These are phyloP conservation scores for Nomada fabriciana DNA, from an alignment of 2,888 invertebrate species.

Conservation along the genomic window DNA sequence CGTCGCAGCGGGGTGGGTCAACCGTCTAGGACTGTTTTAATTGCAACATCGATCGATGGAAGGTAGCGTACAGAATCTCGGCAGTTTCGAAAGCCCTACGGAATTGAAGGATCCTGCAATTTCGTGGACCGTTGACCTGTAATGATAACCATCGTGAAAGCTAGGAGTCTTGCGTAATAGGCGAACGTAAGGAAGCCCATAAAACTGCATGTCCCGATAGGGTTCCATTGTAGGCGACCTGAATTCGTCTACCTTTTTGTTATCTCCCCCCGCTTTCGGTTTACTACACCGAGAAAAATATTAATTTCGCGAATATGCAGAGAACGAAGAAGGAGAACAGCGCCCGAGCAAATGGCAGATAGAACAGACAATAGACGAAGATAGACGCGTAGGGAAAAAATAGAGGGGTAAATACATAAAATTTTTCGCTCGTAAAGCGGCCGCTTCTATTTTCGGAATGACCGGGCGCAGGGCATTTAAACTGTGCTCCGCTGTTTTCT, in stretches of 20 bases:
- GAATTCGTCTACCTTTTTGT: conserved; percentile 31
- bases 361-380: neutral
- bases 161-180: conserved; percentile 62
- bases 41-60: conserved; percentile 29
- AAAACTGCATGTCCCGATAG: conserved; percentile 59
- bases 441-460: conserved; percentile 34
- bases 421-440: conserved; percentile 27
- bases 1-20: no score
- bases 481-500: conserved; percentile 5
- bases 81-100: conserved; percentile 58
- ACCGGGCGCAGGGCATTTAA: conserved; percentile 22
- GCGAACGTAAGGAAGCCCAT: conserved; percentile 58
- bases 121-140: conserved; percentile 82
- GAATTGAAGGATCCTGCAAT: conserved; percentile 74
- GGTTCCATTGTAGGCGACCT: conserved; percentile 37
- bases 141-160: conserved; percentile 80
- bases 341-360: neutral
- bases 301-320: conserved; percentile 13
- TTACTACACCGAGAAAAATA: neutral
- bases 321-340: neutral
- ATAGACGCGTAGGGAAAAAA: neutral
- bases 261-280: neutral
- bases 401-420: conserved; percentile 20
- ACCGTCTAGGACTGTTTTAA: conserved; percentile 11
- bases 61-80: conserved; percentile 30